Percentiles rank a stretch among this genome's conserved stretches.
These are phyloP conservation scores for Thamnophis elegans DNA, from an alignment of 2,797 vertebrate species.

Conservation along the genomic window DNA sequence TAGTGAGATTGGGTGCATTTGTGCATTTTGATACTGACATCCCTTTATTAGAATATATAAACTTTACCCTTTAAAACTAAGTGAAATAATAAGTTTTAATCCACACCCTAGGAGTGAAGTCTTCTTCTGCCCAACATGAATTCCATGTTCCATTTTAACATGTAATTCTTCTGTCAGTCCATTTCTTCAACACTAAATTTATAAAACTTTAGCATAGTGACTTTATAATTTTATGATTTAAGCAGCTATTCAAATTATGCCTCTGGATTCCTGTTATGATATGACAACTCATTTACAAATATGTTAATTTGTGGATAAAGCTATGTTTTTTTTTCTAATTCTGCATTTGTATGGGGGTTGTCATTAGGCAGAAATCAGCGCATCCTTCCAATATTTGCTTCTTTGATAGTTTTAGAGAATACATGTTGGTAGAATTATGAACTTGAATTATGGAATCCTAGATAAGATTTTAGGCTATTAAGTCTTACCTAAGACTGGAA, in stretches of 20 bases:
- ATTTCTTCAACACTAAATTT: neutral
- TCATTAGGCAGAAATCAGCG: neutral
- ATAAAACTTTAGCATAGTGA: neutral
- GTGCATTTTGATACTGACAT: neutral
- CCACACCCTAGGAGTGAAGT: neutral
- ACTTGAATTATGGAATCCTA: neutral
- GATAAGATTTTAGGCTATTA: neutral
- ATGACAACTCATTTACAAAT: neutral
- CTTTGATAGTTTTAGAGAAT: neutral
- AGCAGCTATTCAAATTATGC: neutral
- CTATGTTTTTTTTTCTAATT: neutral
- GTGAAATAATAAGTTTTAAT: neutral
- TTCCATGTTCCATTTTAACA: neutral
- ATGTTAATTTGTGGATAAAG: neutral
- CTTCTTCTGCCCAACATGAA: neutral
- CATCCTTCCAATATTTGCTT: neutral
- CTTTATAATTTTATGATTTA: neutral
- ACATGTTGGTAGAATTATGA: neutral
- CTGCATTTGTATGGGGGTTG: neutral
- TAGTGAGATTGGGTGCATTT: neutral
- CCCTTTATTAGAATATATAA: neutral
- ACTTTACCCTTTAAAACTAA: neutral
- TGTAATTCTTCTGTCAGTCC: neutral
- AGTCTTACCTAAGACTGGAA: neutral
- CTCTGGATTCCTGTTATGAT: neutral